Evolutionary conservation across 2,797 vertebrate species (phyloP), one percentile per base, ranked within the genome.

Genomic region (Alcedo quadribrachys): DNA sequence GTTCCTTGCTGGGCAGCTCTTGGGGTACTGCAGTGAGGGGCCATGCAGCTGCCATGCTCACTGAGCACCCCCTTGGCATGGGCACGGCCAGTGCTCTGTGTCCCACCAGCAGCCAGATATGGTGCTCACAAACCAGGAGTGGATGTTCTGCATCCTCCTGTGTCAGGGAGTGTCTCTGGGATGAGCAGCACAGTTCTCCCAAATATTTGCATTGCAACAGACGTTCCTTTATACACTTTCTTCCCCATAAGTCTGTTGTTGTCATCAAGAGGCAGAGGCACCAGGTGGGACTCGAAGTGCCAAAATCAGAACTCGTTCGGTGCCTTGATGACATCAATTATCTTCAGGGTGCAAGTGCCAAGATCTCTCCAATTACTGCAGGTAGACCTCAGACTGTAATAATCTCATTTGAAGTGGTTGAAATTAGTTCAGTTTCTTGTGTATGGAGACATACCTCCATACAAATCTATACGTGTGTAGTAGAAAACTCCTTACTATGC

Each of bases 271-370:
- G 58, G 62, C 54, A 8, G 93, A 91, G 95, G 74, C 40, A 79
- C 96, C 97, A 97, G 98, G 97, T 98, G 97, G 93, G 93, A 86
- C 94, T 95, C 90, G 95, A 96, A 97, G 94, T 95, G 94, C 94
- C 88, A 78, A 83, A 97, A 97, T 96, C 96, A 95, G 96, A 95
- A 63, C 84, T 95, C 94, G 37, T 93, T 97, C 95, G 61, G 61
- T 15, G 82, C 94, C 95, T 96, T 96, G 94, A 96, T 96, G 95
- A 85, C 80, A 93, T 95, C 96, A 94, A 96, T 98, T 97, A 97
- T 76, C 95, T 92, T 87, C 93, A 85, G 83, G 88, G 96, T 87
- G 82, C 94, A 78, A 95, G 89, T 19, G 78, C 95, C 95, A 94
- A 94, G 94, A 88, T 94, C 96, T 77, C 94, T 92, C 92, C 95